Evolutionary conservation across 2,113 vertebrate genomes (phyloP).

Genomic region (Bolborhynchus lineola): DNA sequence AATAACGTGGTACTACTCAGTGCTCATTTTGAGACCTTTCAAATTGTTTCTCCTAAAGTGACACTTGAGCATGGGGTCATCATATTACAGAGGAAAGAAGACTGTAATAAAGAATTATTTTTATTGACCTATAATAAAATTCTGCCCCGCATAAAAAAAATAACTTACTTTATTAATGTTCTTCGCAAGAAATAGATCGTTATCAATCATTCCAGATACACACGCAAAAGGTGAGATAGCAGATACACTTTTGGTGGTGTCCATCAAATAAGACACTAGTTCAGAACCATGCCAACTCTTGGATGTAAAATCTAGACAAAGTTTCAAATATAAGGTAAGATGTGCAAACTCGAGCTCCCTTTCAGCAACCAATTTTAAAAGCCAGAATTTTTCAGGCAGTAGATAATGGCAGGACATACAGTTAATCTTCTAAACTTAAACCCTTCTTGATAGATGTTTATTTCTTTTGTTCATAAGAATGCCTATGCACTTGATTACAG

Average conservation of each 20-base stretch:
- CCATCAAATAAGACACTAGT: constrained; percentile 38
- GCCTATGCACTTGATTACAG: neutral
- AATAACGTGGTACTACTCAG: neutral
- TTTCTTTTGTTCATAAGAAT: neutral
- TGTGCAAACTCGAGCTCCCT: neutral
- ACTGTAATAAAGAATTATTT: neutral
- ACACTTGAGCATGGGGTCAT: neutral
- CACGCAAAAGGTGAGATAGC: constrained; percentile 55
- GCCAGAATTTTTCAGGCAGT: neutral
- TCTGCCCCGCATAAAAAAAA: neutral
- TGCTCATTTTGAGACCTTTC: neutral
- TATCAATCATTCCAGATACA: constrained; percentile 22
- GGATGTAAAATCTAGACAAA: constrained; percentile 26
- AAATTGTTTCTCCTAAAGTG: neutral
- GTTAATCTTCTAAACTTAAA: neutral
- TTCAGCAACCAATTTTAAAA: neutral
- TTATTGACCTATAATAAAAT: neutral
- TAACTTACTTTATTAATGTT: constrained; percentile 40
- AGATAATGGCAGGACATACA: neutral
- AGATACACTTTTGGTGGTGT: constrained; percentile 2
- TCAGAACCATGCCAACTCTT: constrained; percentile 1
- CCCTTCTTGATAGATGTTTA: neutral
- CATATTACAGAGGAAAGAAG: neutral
- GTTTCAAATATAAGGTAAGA: neutral
- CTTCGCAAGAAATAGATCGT: constrained; percentile 4